These are phyloP conservation scores for Leptothorax acervorum DNA, from an alignment of 2,888 invertebrate species.

Conservation along the genomic window DNA sequence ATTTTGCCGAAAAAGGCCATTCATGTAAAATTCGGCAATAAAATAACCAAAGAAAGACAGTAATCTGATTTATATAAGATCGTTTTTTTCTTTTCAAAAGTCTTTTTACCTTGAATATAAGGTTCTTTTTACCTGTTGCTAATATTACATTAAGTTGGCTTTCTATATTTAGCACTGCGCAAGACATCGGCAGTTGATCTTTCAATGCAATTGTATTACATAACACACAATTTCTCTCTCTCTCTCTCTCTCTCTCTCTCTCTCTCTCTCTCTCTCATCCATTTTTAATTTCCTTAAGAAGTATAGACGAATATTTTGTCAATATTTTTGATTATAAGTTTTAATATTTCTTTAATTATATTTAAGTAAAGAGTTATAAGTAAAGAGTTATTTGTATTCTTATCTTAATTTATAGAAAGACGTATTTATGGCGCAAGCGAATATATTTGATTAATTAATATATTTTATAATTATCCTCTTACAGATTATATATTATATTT, in stretches of 20 bases:
- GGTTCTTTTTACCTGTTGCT: not conserved
- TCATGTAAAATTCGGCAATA: not conserved
- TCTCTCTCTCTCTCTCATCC: not conserved
- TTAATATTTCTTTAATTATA: not conserved
- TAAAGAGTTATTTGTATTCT: not conserved
- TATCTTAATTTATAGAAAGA: constrained; percentile 4
- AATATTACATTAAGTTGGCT: not conserved
- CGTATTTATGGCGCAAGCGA: not conserved
- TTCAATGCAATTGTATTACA: not conserved
- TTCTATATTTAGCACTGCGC: not conserved
- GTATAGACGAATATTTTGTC: not conserved
- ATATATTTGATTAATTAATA: constrained; percentile 22
- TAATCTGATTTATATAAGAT: not conserved
- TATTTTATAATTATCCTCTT: not conserved
- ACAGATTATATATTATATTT: not conserved
- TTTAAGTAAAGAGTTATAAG: not conserved
- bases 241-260: no score
- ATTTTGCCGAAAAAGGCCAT: no score
- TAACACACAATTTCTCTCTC: not conserved
- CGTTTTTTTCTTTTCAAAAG: not conserved
- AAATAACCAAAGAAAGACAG: not conserved
- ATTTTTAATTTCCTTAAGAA: not conserved
- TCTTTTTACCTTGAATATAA: not conserved
- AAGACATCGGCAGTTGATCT: not conserved
- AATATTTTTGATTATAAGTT: not conserved